Evolutionary conservation across 1,140 invertebrate genomes (phyloP), one percentile per base, ranked within the genome.

Genomic region (Medauroidea extradentata): DNA sequence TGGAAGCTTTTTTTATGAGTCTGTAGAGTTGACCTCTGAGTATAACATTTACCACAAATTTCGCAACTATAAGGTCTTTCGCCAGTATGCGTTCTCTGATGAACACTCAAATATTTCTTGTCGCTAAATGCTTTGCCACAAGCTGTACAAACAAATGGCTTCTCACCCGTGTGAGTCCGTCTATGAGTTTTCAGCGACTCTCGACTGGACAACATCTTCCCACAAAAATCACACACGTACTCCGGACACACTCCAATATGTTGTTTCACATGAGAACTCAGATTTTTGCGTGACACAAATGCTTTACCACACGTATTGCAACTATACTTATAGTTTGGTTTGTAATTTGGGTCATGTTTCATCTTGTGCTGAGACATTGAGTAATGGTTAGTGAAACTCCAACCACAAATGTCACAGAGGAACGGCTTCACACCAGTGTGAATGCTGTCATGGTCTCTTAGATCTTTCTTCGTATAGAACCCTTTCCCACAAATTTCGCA

Each of bases 281-380:
- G 49, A 5, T 34, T 34, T 3, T 52, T 24, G 23, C 44, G 53
- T 5, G 21, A 75, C 1, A 69, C 75, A 55, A 78, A 78, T 0
- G 69, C 55, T 57, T 76, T 75, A 0, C 76, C 75, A 61, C 78
- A 80, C 9, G 68, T 77, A 49, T 78, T 75, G 65, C 82, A 84
- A 29, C 75, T 67, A 59, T 80, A 79, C 1, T 78, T 81, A 62
- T 73, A 72, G 42, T 80, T 77, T 2, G 79, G 79, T 2, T 78
- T 81, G 58, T 75, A 41, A 67, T 71, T 18, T 65, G 61, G 49
- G 62, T 78, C 79, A 63, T 87, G 85, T 42, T 79, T 81, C 58
- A 83, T 72, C 50, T 83, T 76, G 63, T 87, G 85, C 0, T 84
- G 84, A 19, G 80, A 78, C 2, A 87, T 64, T 56, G 84, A 84